Evolutionary conservation across 2,113 vertebrate species (phyloP), one percentile per base, ranked within the genome.

Genomic region (Cettia cetti): DNA sequence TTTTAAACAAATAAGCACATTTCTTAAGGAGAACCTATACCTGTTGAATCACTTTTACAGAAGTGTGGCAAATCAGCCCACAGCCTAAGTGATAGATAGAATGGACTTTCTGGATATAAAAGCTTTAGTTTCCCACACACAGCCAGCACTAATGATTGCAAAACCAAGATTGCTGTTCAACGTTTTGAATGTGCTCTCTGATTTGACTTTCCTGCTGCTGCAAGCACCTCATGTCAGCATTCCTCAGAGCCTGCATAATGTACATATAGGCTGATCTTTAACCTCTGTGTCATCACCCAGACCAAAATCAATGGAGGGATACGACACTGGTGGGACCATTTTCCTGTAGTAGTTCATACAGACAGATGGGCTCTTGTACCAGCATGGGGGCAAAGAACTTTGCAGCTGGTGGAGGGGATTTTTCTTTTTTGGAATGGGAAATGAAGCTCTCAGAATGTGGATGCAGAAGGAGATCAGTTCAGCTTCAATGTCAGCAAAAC

Each of bases 141-240:
- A 94, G 94, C 95, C 95, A 97, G 96, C 61, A 84, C 54, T 66
- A 83, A 90, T 21, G 89, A 94, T 94, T 96, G 82, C 70, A 96
- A 92, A 96, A 59, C 89, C 87, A 75, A 90, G 54, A 45, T 54
- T 64, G 66, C 59, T 84, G 49, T 90, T 94, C 30, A 89, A 89
- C 17, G 1, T 94, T 94, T 87, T 74, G 82, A 74, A 78, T 52
- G 57, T 90, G 76, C 74, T 92, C 72, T 89, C 79, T 44, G 45
- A 37, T 82, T 86, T 66, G 64, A 75, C 79, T 95, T 92, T 90
- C 94, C 90, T 18, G 26, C 89, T 94, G 89, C 64, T 92, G 66
- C 80, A 88, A 96, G 47, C 76, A 82, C 75, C 92, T 95, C 91
- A 23, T 92, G 91, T 95, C 83, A 93, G 90, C 91, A 93, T 97